These are phyloP conservation scores for Gastrophryne carolinensis DNA, from an alignment of 2,797 vertebrate genomes.

Conservation along the genomic window DNA sequence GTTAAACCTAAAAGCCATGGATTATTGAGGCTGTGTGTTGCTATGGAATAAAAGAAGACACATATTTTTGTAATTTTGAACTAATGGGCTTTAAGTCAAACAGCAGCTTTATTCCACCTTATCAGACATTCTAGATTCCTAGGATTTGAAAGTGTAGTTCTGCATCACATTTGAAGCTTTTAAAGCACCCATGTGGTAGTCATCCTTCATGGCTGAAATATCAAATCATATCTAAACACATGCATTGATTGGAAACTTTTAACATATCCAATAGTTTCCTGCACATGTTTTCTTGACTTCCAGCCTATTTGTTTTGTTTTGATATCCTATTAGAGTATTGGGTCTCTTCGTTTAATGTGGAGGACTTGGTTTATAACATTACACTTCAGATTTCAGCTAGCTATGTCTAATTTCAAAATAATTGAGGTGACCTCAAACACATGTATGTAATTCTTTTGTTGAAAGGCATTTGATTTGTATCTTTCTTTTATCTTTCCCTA, in stretches of 20 bases:
- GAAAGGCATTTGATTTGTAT: too few relatives aligned
- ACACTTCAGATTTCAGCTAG: neutral
- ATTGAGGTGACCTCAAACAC: neutral
- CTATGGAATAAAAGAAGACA: too few relatives aligned
- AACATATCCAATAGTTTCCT: neutral
- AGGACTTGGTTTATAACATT: neutral
- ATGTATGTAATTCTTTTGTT: neutral
- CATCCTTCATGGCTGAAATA: constrained; percentile 55
- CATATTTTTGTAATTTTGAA: too few relatives aligned
- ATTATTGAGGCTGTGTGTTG: too few relatives aligned
- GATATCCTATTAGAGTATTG: neutral
- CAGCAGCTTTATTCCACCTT: too few relatives aligned
- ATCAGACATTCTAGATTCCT: too few relatives aligned
- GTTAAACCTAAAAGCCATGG: too few relatives aligned
- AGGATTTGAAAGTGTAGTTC: too few relatives aligned
- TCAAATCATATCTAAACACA: constrained; percentile 56
- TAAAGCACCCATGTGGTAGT: constrained; percentile 48
- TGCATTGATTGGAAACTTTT: constrained; percentile 22
- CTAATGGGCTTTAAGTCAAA: too few relatives aligned
- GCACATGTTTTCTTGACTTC: neutral
- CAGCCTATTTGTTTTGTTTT: neutral
- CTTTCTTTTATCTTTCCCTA: neutral
- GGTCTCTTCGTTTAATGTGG: too few relatives aligned
- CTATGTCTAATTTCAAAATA: constrained; percentile 1
- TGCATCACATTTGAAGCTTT: too few relatives aligned